A percentile compares a stretch with the other conserved stretches of the same genome.
Evolutionary conservation across 2,888 invertebrate genomes (phyloP).

Genomic region (Aspidiotus rigidus): DNA sequence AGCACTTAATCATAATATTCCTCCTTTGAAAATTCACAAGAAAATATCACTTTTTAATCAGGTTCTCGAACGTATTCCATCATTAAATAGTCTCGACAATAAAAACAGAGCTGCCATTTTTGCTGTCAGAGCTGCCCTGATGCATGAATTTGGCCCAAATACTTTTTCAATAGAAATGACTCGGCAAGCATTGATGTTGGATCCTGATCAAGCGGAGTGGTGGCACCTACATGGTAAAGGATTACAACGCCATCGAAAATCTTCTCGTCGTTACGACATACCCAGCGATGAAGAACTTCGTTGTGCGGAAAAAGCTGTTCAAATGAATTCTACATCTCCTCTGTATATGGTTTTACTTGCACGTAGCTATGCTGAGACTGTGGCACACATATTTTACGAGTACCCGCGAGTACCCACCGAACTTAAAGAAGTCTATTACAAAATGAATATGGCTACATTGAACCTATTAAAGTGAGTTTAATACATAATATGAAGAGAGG

Average conservation of each 20-base stretch:
- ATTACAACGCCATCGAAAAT: constrained; percentile 15
- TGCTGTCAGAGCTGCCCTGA: constrained; percentile 12
- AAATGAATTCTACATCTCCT: constrained; percentile 15
- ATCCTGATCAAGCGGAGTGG: constrained; percentile 22
- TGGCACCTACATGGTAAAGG: constrained; percentile 26
- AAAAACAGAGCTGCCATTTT: constrained; percentile 14
- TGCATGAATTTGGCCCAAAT: constrained; percentile 23
- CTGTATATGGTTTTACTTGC: constrained; percentile 14
- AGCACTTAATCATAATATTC: too few relatives aligned
- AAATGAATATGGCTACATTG: constrained; percentile 16
- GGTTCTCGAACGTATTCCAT: constrained; percentile 10
- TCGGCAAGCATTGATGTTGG: constrained; percentile 9
- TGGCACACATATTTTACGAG: constrained; percentile 20
- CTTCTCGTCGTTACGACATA: constrained; percentile 16
- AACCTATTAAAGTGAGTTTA: background rate
- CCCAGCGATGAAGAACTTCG: constrained; percentile 21
- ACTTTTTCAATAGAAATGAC: constrained; percentile 18
- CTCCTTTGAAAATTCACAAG: too few relatives aligned
- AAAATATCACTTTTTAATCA: background rate
- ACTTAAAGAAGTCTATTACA: constrained; percentile 19
- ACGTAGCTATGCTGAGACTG: background rate
- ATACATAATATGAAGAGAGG: too few relatives aligned
- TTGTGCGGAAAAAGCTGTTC: constrained; percentile 17
- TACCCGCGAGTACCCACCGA: background rate
- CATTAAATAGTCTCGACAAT: constrained; percentile 1